A percentile compares a stretch with the other conserved stretches of the same genome.
Evolutionary conservation across 2,113 vertebrate genomes (phyloP).

Genomic region (Pseudolaguvia tuberculata): DNA sequence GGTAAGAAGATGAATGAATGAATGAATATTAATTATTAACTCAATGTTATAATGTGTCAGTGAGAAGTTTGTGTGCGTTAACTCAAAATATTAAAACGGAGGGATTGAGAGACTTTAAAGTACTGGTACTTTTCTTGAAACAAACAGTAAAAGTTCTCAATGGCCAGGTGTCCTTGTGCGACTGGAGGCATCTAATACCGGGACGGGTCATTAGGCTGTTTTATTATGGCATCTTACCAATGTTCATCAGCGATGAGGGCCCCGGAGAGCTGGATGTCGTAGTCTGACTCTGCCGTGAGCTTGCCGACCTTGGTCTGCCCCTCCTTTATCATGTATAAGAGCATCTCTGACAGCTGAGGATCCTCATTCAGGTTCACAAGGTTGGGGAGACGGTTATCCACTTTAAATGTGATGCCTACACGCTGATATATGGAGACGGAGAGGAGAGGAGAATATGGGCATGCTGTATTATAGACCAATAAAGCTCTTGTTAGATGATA

Average conservation of each 20-base stretch:
- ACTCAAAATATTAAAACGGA: too few species aligned
- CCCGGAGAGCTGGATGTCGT: slow-evolving; percentile 88
- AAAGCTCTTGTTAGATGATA: neutral
- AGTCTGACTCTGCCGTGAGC: slow-evolving; percentile 66
- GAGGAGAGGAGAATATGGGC: neutral
- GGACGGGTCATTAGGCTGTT: slow-evolving; percentile 10
- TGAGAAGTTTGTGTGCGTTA: neutral
- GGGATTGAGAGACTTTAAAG: neutral
- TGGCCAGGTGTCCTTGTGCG: slow-evolving; percentile 3
- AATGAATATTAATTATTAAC: too few species aligned
- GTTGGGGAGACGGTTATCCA: slow-evolving; percentile 88
- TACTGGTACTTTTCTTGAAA: neutral
- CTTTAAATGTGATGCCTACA: slow-evolving; percentile 86
- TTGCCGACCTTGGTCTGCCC: slow-evolving; percentile 88
- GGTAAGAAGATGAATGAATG: too few species aligned
- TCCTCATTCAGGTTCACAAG: slow-evolving; percentile 95
- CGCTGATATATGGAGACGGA: slow-evolving; percentile 65
- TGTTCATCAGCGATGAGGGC: slow-evolving; percentile 88
- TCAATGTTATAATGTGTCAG: neutral
- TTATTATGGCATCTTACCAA: slow-evolving; percentile 70
- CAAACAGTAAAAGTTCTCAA: slow-evolving; percentile 8
- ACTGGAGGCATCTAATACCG: slow-evolving; percentile 1
- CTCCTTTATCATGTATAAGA: slow-evolving; percentile 93
- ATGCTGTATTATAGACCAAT: neutral
- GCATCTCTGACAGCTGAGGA: slow-evolving; percentile 92